Evolutionary conservation across 2,797 vertebrate genomes (phyloP), one percentile per base, ranked within the genome.

Genomic region (Clangula hyemalis): DNA sequence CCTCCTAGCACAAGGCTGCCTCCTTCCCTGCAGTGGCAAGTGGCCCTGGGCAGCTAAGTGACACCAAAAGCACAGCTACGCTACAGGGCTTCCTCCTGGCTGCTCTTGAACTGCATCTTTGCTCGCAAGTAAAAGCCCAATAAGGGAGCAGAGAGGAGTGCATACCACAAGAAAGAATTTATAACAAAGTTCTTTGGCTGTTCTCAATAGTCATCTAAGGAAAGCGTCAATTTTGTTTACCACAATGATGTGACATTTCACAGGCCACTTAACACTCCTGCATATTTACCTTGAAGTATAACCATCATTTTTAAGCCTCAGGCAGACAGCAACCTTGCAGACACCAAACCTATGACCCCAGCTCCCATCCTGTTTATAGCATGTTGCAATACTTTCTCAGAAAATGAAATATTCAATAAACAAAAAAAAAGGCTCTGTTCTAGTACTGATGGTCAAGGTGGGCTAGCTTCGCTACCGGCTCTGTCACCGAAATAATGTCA

Each of bases 211-310:
- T 89, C 88, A 95, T 89, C 89, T 95, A 91, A 87, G 90, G 85
- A 91, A 93, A 95, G 62, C 28, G 86, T 4, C 34, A 21, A 60
- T 90, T 93, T 66, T 94, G 91, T 90, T 94, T 91, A 94, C 82
- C n/a, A 19, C 49, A 25, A 22, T 0, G 2, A 94, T 57, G 65
- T 90, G 74, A 94, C 49, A 93, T 66, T 90, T 92, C 27, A 41
- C 91, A 94, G 83, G 71, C 77, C 49, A 79, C 75, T 80, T 77
- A 61, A 75, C 60, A 88, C 28, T 61, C 83, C 83, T 92, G 53
- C 68, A 92, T 69, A 66, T 68, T 71, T 89, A 85, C 75, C 78
- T 80, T 87, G 75, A 90, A 93, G 90, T 68, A 38, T 2, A 79
- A 86, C 41, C 53, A 27, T 34, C 53, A 62, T 82, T 89, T 78